Base-by-base conservation (phyloP, 2,113 vertebrate genomes). In the Cheilinus undulatus region DNA sequence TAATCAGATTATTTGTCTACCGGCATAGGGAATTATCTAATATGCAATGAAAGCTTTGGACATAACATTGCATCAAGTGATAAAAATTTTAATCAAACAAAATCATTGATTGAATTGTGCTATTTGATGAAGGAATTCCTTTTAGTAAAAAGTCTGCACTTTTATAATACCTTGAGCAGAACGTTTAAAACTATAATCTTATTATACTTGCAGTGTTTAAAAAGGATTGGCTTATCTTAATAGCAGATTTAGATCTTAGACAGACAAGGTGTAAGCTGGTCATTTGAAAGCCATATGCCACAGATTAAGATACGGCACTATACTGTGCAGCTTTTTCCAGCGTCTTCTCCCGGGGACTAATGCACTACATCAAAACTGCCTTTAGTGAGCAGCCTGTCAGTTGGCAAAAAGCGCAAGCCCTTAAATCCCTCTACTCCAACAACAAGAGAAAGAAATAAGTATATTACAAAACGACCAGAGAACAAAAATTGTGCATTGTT, bases 211-310 rank as follows among this genome's bases (percentile, higher is more conserved):
- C 73, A 84, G 89, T 92, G 77, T 88, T 92, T 92, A 88, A 88
- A 91, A 87, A 69, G 87, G 90, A 90, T 91, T 85, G 88, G 65
- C 69, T 90, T 88, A 85, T 88, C 91, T 88, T 85, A 83, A 90
- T 88, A 86, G 76, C 68, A 80, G 87, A 93, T 92, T 91, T 91
- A 92, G 86, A 93, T 91, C 79, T 91, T 86, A 88, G 82, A 86
- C 86, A 86, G 89, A 89, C 80, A 78, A 91, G 82, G 83, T 86
- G 82, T 91, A 91, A 91, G 79, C 89, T 84, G 89, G 86, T 90
- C 87, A 90, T 91, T 86, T 81, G 78, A 91, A 83, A 90, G 86
- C 89, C 93, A 92, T 92, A 93, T 93, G 92, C 76, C 82, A 83
- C 84, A 91, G 90, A 92, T 92, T 93, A 91, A 78, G 79, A 85